Evolutionary conservation across 2,888 invertebrate species (phyloP), one percentile per base, ranked within the genome.

Genomic region (Pantelozetes paolii): DNA sequence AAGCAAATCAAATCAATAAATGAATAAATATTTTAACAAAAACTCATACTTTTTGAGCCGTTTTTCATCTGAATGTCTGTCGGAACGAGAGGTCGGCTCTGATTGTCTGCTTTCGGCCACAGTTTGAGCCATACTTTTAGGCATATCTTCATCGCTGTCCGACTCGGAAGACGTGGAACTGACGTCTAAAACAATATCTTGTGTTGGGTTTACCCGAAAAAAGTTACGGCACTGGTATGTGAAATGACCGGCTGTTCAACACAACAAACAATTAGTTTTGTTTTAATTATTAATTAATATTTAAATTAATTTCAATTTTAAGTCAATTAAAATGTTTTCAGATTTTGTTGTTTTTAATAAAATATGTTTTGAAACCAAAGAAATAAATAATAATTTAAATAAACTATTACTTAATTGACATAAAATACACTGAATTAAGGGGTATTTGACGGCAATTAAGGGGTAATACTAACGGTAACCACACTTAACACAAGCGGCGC

Each of bases 221-320:
- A 96, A 95, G 83, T 97, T 97, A 79, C 95, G 86, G 81, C 96
- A 97, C 82, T 97, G 96, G 82, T 90, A 96, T 18, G 97, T 96
- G 79, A 97, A 86, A 83, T 97, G 96, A 1, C 96, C 96, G 76
- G 93, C 91, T 83, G 77, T 62, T 28, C 28, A 28, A 32, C 36
- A 30, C 30, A 32, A 6, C n/a, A 2, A 28, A 28, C 8, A 57
- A 9, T 57, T 57, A 54, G 11, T 50, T n/a, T 50, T 50, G 50
- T 40, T 13, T 40, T 40, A 2, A 45, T 18, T 45, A 5, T 2
- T 18, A 45, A 45, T 3, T 45, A 3, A 45, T n/a, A 13, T 13
- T 18, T 2, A 13, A 45, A 45, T 45, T 5, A 2, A 13, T 3
- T 45, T 45, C 15, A n/a, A 45, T 2, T n/a, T n/a, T n/a, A n/a